A percentile compares a stretch with the other conserved stretches of the same genome.
phyloP scores from a whole-genome alignment of 2,113 vertebrate species.

The Penelope pileata region DNA sequence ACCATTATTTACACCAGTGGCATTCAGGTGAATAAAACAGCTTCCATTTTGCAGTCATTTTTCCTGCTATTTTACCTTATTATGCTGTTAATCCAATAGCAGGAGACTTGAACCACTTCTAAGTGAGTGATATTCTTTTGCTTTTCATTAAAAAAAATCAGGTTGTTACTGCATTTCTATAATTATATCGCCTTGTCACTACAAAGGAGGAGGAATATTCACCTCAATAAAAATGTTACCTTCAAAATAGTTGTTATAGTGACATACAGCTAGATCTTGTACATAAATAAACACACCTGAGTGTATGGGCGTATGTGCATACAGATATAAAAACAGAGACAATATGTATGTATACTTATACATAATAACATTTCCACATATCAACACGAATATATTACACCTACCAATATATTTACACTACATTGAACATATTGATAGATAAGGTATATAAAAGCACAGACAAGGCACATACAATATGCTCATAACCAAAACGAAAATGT shows the following conservation, averaged over 20 bases:
- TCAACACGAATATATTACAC: not conserved
- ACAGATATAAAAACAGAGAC: not conserved
- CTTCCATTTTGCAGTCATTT: not conserved
- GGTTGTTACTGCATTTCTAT: not conserved
- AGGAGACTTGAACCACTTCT: constrained; percentile 30
- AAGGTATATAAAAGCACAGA: not conserved
- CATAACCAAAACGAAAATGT: not conserved
- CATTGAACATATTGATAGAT: not conserved
- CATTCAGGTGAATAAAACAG: not conserved
- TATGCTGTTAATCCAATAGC: constrained; percentile 14
- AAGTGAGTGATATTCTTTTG: not conserved
- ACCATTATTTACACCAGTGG: not conserved
- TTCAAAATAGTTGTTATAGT: constrained; percentile 3
- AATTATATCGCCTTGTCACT: constrained; percentile 15
- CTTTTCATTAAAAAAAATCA: not conserved
- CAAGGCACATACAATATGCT: not conserved
- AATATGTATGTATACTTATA: not conserved
- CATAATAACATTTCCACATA: not conserved
- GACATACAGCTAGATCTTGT: not conserved
- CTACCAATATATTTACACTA: not conserved
- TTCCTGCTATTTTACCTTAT: constrained; percentile 19
- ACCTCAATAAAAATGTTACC: not conserved
- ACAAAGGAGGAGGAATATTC: constrained; percentile 12
- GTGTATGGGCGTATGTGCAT: not conserved
- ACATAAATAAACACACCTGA: constrained; percentile 6